Conservation (phyloP, 2,113 vertebrate genomes). For the Morphnarchus princeps region DNA sequence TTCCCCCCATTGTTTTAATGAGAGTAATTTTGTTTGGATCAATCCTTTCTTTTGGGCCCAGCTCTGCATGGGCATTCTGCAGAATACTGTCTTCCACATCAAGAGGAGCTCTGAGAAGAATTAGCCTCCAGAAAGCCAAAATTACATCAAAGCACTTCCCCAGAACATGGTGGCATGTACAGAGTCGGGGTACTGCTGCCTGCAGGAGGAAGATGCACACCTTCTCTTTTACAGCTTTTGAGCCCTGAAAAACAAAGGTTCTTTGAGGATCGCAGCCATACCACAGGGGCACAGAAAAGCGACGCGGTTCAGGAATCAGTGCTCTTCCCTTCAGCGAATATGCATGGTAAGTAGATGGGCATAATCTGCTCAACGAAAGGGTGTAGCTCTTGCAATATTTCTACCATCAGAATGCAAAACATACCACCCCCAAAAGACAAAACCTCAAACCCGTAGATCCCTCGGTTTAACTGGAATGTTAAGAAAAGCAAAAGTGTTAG, state of each 20-base stretch:
- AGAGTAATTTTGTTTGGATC: background rate
- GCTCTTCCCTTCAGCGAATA: background rate
- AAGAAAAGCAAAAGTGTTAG: background rate
- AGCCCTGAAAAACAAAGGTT: background rate
- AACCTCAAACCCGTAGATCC: background rate
- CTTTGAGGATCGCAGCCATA: background rate
- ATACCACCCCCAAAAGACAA: background rate
- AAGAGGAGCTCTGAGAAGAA: background rate
- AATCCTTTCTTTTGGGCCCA: background rate
- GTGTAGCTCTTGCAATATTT: background rate
- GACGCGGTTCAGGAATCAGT: background rate
- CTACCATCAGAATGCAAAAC: background rate
- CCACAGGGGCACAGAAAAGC: background rate
- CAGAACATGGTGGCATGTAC: background rate
- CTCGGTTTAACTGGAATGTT: conserved; percentile 5
- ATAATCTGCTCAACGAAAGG: background rate
- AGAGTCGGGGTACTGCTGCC: background rate
- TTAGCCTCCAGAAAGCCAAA: background rate
- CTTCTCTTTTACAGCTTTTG: background rate
- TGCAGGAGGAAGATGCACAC: background rate
- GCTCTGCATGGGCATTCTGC: background rate
- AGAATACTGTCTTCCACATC: background rate
- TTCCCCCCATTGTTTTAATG: background rate
- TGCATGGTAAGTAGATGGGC: background rate
- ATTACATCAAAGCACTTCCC: background rate